Evolutionary conservation across 2,113 vertebrate genomes (phyloP).

Genomic region (Phainopepla nitens): DNA sequence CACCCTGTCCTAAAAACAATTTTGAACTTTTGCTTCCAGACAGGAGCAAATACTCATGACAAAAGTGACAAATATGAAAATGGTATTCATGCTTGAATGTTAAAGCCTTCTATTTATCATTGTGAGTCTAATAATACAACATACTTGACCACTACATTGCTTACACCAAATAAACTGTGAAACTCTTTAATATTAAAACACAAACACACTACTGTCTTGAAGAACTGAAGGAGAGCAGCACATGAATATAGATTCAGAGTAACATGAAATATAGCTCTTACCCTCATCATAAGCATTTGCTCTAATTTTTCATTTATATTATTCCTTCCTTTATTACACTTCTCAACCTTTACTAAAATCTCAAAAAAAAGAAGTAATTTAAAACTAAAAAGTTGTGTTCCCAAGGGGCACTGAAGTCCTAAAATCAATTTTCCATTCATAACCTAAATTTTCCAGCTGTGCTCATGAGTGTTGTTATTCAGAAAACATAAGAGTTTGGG

Average conservation of each 20-base stretch:
- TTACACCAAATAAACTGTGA: not conserved
- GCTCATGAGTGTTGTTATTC: not conserved
- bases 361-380: not conserved
- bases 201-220: not conserved
- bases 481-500: not conserved
- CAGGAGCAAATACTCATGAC: not conserved
- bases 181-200: not conserved
- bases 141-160: not conserved
- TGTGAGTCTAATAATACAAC: not conserved
- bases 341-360: not conserved
- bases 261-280: not conserved
- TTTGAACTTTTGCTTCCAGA: not conserved
- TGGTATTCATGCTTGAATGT: not conserved
- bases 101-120: not conserved
- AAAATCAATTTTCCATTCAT: slow-evolving; percentile 1
- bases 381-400: not conserved
- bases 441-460: not conserved
- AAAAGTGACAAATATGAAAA: not conserved
- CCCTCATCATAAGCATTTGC: not conserved
- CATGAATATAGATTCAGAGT: not conserved
- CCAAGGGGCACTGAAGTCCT: not conserved
- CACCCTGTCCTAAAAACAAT: not conserved
- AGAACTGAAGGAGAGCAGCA: not conserved
- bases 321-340: not conserved
- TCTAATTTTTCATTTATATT: not conserved